phyloP scores from a whole-genome alignment of 2,797 vertebrate genomes.

The Arrhamphus sclerolepis region DNA sequence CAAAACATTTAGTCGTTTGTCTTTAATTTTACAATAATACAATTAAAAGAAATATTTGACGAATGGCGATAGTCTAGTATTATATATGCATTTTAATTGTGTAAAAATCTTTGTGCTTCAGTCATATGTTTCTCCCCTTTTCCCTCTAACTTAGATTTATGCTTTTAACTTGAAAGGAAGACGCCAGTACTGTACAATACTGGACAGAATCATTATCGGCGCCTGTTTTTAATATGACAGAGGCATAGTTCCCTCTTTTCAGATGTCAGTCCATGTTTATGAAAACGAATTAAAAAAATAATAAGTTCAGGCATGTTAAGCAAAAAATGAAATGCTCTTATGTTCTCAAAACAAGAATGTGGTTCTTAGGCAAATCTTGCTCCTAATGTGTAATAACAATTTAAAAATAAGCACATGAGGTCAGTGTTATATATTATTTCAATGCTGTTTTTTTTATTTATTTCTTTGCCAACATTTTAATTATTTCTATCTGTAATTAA shows the following conservation, averaged over 20 bases:
- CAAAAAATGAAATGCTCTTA: too few relatives aligned
- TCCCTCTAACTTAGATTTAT: not conserved
- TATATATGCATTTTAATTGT: rapidly evolving
- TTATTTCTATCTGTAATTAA: slow-evolving; percentile 20
- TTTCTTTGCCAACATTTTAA: not conserved
- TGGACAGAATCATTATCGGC: too few relatives aligned
- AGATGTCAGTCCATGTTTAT: not conserved
- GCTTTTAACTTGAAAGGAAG: slow-evolving; percentile 50
- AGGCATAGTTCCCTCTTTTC: not conserved
- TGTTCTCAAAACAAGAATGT: too few relatives aligned
- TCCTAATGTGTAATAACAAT: too few relatives aligned
- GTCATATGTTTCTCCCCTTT: not conserved
- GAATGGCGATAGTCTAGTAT: rapidly evolving
- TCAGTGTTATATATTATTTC: too few relatives aligned
- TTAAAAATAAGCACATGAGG: too few relatives aligned
- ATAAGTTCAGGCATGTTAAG: too few relatives aligned
- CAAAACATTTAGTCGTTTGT: not conserved
- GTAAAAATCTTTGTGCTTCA: not conserved
- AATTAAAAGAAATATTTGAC: rapidly evolving
- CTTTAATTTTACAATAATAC: not conserved
- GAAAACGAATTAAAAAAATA: too few relatives aligned
- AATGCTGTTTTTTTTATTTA: too few relatives aligned
- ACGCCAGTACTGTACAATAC: not conserved
- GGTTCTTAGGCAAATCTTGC: too few relatives aligned
- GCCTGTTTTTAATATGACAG: not conserved